Base-by-base conservation (phyloP, 2,113 vertebrate species). In the Chionomys nivalis region DNA sequence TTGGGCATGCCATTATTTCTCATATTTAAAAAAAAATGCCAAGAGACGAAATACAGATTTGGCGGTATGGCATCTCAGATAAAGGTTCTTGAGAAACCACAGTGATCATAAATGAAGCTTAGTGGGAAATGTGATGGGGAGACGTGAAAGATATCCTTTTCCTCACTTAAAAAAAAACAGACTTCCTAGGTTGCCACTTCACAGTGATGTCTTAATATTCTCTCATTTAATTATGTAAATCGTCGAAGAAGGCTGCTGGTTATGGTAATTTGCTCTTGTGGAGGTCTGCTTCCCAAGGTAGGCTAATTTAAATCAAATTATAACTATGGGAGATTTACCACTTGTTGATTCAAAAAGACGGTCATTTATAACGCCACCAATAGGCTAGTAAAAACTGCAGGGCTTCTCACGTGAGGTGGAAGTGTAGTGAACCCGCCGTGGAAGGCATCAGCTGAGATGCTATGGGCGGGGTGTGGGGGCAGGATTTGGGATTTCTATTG, bases 291-390 rank as follows among this genome's bases (percentile, higher is more conserved):
- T 98, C 95, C 86, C 94, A 95, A 97, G 95, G 97, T 97, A 97
- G 94, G 97, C 94, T 98, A 94, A 98, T 97, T 98, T 98, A 97
- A 98, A 98, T 98, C 95, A 98, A 98, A 98, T 42, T 98, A 95
- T 85, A 95, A 97, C 82, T 92, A 98, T 96, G 86, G 97, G 96
- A 97, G 96, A 94, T 96, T 94, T 96, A 91, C 93, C 97, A 97
- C 97, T 96, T 98, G 96, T 97, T 98, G 97, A 96, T 90, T 97
- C 94, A 94, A 96, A 63, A 86, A 97, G 95, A 95, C 76, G 85
- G 95, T 98, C 97, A 97, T 96, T 97, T 97, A 97, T 98, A 97
- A 96, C 90, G 94, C 95, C 87, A 98, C 93, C 93, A 97, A 98
- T 96, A 0, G 0, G 95, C 97, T 83, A 89, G 85, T 55, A 91